phyloP scores from a whole-genome alignment of 2,113 vertebrate species.

The Zosterops pallidus region DNA sequence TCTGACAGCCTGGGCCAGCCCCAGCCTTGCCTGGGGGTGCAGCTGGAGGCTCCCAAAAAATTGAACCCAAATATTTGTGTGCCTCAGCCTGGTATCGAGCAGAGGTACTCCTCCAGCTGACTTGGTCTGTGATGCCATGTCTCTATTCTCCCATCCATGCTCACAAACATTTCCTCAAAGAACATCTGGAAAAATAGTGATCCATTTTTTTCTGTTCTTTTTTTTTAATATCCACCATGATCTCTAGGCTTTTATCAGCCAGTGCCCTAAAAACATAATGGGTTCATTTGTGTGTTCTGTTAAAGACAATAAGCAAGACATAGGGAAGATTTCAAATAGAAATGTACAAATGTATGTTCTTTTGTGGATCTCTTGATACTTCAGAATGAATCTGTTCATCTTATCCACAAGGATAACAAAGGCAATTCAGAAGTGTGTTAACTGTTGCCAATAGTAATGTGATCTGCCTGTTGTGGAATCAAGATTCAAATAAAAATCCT shows the following conservation, averaged over 20 bases:
- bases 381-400: neutral
- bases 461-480: neutral
- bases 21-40: neutral
- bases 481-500: neutral
- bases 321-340: neutral
- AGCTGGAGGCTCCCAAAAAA: neutral
- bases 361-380: neutral
- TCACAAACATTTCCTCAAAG: neutral
- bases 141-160: neutral
- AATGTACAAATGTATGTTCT: neutral
- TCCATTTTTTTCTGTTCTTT: neutral
- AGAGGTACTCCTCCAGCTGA: neutral
- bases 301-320: neutral
- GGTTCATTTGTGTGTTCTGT: neutral
- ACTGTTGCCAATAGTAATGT: neutral
- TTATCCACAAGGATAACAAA: neutral
- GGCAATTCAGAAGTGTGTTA: neutral
- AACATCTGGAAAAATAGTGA: neutral
- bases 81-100: neutral
- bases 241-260: neutral
- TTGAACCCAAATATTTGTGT: neutral
- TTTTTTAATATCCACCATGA: neutral
- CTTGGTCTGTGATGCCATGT: neutral
- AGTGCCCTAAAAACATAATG: neutral
- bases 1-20: neutral